Percentiles rank a stretch among this genome's conserved stretches.
These are phyloP conservation scores for Glomeris maerens DNA, from an alignment of 1,140 invertebrate species.

Conservation along the genomic window DNA sequence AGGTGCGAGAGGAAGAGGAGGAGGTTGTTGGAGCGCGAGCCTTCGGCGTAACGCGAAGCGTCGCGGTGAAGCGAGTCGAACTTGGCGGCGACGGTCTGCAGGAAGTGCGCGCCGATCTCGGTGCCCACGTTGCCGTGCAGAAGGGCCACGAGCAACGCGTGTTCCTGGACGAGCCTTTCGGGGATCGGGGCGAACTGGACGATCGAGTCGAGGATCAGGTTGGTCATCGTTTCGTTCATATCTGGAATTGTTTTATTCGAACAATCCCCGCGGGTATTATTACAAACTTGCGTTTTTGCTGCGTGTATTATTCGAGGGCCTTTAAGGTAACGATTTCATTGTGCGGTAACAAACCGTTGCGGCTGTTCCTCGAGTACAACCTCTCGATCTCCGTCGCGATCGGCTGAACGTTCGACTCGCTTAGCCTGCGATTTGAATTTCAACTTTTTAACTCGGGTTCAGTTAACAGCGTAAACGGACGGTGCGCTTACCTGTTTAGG, in stretches of 20 bases:
- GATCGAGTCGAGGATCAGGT: conserved; percentile 51
- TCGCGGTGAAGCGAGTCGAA: conserved; percentile 45
- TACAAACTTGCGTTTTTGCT: no score
- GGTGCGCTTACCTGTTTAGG: conserved; percentile 48
- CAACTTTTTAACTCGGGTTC: not conserved
- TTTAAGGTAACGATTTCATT: conserved; percentile 14
- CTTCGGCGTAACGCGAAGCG: conserved; percentile 40
- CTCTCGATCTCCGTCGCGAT: conserved; percentile 49
- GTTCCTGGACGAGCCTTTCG: conserved; percentile 65
- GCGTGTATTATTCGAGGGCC: not conserved
- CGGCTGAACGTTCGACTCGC: conserved; percentile 71
- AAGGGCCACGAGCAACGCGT: conserved; percentile 63
- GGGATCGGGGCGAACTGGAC: conserved; percentile 47
- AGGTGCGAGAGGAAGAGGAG: conserved; percentile 61
- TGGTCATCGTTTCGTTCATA: conserved; percentile 60
- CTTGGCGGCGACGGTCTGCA: conserved; percentile 48
- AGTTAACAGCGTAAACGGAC: not conserved
- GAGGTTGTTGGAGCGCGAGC: conserved; percentile 76
- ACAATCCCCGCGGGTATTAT: no score
- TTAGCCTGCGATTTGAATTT: conserved; percentile 32
- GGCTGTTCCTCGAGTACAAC: conserved; percentile 27
- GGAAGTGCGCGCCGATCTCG: conserved; percentile 71
- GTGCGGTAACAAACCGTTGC: conserved; percentile 44
- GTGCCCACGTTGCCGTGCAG: conserved; percentile 79
- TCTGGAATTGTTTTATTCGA: conserved; percentile 59